phyloP scores from a whole-genome alignment of 2,113 vertebrate species.

The Lagenorhynchus albirostris region DNA sequence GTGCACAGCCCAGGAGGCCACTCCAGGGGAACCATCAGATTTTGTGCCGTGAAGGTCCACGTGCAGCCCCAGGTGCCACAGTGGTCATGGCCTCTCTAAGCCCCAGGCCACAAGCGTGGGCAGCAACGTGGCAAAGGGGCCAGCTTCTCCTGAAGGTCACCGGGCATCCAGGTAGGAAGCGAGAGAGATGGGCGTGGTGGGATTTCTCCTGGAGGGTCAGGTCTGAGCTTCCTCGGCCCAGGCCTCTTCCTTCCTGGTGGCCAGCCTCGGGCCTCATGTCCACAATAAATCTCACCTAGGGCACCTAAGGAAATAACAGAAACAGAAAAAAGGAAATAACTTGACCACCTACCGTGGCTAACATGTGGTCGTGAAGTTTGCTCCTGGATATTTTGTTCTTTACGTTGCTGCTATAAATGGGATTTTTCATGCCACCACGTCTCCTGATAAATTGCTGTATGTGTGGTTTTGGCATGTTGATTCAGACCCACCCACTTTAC shows the following conservation, averaged over 20 bases:
- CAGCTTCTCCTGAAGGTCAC: not conserved
- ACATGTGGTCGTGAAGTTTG: fast-evolving
- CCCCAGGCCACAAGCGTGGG: not conserved
- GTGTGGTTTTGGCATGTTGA: not conserved
- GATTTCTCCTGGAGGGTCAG: not conserved
- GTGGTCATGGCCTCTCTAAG: not conserved
- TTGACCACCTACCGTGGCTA: not conserved
- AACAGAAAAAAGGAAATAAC: not conserved
- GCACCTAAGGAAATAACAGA: too few species aligned
- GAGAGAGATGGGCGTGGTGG: fast-evolving
- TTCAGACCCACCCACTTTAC: not conserved
- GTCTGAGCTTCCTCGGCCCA: not conserved
- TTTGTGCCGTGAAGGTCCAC: fast-evolving
- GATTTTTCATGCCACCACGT: not conserved
- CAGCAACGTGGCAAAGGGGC: not conserved
- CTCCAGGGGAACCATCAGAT: fast-evolving
- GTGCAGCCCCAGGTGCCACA: fast-evolving
- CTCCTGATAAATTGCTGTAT: not conserved
- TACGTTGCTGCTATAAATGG: not conserved
- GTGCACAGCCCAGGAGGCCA: not conserved
- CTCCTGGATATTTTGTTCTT: not conserved
- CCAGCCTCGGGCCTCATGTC: not conserved
- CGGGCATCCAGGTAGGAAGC: fast-evolving
- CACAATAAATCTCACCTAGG: fast-evolving
- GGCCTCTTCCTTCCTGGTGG: not conserved